phyloP scores from a whole-genome alignment of 2,113 vertebrate species.

The Urocolius indicus region DNA sequence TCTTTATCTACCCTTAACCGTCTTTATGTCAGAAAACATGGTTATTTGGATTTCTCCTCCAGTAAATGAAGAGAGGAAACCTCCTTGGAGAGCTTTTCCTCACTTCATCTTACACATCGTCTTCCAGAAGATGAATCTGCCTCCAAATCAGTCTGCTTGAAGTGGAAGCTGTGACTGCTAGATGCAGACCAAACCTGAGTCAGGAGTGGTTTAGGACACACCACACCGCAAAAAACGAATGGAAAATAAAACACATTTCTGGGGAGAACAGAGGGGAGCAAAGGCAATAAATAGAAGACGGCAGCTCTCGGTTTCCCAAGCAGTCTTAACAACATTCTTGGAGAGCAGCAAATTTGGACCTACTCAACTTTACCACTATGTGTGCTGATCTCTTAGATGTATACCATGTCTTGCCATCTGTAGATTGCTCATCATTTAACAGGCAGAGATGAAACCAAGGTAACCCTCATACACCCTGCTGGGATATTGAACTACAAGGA shows the following conservation, averaged over 20 bases:
- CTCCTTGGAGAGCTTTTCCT: not conserved
- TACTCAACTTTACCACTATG: fast-evolving
- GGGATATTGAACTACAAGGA: not conserved
- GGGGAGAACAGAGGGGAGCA: not conserved
- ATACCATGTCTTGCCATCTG: not conserved
- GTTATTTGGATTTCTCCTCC: not conserved
- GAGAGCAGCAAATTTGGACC: not conserved
- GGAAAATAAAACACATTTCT: not conserved
- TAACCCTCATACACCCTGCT: not conserved
- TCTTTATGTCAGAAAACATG: fast-evolving
- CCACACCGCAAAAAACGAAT: not conserved
- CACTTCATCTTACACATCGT: not conserved
- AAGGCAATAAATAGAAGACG: not conserved
- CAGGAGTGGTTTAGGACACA: fast-evolving
- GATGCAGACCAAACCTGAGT: not conserved
- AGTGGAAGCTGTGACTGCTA: not conserved
- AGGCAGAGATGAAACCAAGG: not conserved
- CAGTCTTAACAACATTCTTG: not conserved
- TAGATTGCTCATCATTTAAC: not conserved
- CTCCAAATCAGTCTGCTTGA: not conserved
- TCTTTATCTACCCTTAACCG: not conserved
- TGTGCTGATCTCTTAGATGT: not conserved
- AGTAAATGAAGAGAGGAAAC: not conserved
- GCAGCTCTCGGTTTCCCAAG: not conserved
- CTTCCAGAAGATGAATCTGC: not conserved